A percentile compares a stretch with the other conserved stretches of the same genome.
Conservation (phyloP, 2,113 vertebrate genomes). For the Mastomys natalensis region DNA sequence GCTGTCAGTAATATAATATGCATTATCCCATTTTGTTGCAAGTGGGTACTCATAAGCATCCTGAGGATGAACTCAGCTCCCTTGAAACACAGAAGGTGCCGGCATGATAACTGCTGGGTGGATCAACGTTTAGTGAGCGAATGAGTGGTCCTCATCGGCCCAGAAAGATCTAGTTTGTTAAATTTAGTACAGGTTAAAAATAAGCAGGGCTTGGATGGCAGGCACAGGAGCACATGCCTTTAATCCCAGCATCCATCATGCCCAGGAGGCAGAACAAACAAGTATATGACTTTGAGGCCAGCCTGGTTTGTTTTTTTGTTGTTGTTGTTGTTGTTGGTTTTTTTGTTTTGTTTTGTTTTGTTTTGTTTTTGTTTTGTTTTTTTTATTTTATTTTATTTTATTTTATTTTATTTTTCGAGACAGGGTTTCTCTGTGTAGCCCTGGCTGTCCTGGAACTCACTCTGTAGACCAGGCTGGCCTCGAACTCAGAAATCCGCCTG, state of each 20-base stretch:
- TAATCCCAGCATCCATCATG: neutral
- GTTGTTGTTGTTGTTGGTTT: too few species aligned
- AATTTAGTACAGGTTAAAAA: constrained; percentile 13
- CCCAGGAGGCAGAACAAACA: neutral
- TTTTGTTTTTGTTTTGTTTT: too few species aligned
- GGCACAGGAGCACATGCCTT: too few species aligned
- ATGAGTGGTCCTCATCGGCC: neutral
- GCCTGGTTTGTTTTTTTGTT: too few species aligned
- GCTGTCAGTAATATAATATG: neutral
- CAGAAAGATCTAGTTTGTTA: constrained; percentile 19
- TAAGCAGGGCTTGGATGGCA: neutral
- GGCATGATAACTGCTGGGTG: neutral
- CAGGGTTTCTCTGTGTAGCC: too few species aligned
- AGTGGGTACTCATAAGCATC: neutral
- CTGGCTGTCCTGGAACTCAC: too few species aligned
- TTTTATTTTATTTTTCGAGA: too few species aligned
- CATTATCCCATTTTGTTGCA: neutral
- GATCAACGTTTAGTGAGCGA: neutral
- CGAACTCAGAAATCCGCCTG: too few species aligned
- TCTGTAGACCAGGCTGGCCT: too few species aligned
- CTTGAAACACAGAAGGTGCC: neutral
- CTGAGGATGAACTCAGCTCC: constrained; percentile 20
- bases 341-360: too few species aligned
- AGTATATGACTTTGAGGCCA: neutral
- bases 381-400: too few species aligned